A percentile compares a stretch with the other conserved stretches of the same genome.
These are phyloP conservation scores for Drosophila longiperda DNA, from an alignment of 2,888 invertebrate species.

Conservation along the genomic window DNA sequence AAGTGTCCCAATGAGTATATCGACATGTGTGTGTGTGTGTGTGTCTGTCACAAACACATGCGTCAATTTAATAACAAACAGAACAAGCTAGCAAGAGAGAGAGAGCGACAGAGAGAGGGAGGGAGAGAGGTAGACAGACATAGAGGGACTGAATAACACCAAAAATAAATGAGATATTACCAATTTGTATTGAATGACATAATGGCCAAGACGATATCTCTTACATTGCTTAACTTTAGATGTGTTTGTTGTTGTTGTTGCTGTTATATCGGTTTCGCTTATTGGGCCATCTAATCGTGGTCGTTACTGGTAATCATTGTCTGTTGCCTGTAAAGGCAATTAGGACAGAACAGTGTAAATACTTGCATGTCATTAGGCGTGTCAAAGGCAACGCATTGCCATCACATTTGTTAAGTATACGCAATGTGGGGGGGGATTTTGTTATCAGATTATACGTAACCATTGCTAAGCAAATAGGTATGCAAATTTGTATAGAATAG, in stretches of 20 bases:
- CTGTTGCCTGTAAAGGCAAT: constrained; percentile 63
- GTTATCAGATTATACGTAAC: neutral
- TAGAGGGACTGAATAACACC: constrained; percentile 22
- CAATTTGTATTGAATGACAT: constrained; percentile 78
- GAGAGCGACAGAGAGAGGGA: constrained; percentile 13
- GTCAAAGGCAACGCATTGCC: constrained; percentile 71
- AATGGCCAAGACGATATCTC: constrained; percentile 54
- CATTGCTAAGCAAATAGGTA: constrained; percentile 17
- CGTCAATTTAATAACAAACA: constrained; percentile 66
- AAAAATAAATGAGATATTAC: constrained; percentile 78
- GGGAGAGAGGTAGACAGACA: constrained; percentile 31
- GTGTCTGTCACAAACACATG: constrained; percentile 61
- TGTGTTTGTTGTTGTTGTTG: constrained; percentile 4
- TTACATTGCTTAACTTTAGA: constrained; percentile 20
- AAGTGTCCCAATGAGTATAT: constrained; percentile 39
- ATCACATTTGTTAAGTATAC: constrained; percentile 67
- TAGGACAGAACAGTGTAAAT: constrained; percentile 66
- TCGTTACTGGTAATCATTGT: constrained; percentile 36
- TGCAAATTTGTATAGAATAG: constrained; percentile 7
- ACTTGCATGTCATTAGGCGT: constrained; percentile 77
- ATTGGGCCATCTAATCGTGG: constrained; percentile 26
- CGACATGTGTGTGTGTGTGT: constrained; percentile 21
- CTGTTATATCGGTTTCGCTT: constrained; percentile 30
- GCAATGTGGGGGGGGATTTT: constrained; percentile 28
- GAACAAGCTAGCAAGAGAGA: constrained; percentile 23